Percentiles rank a stretch among this genome's conserved stretches.
phyloP scores from a whole-genome alignment of 1,140 invertebrate species.

The Aphidius gifuensis region DNA sequence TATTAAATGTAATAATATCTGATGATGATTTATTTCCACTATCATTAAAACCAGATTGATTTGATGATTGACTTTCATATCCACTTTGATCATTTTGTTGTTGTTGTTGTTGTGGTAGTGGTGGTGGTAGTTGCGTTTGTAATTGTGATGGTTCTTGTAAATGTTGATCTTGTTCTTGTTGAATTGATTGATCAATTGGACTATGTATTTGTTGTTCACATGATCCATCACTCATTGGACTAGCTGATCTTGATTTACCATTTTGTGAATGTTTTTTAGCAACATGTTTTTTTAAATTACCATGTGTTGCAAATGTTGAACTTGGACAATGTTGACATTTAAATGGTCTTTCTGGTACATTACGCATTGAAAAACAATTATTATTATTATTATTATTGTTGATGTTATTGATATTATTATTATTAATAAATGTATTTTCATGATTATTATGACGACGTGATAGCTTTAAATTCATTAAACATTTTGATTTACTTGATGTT shows the following conservation, averaged over 20 bases:
- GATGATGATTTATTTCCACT: conserved; percentile 30
- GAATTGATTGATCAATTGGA: conserved; percentile 19
- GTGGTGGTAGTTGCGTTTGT: conserved; percentile 1
- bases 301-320: conserved; percentile 79
- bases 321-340: conserved; percentile 82
- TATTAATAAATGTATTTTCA: conserved; percentile 19
- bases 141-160: conserved; percentile 14
- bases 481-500: conserved; percentile 65
- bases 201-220: conserved; percentile 35
- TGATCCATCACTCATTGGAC: conserved; percentile 36
- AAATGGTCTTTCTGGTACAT: conserved; percentile 76
- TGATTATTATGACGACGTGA: conserved; percentile 20
- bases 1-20: background rate
- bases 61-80: conserved; percentile 52
- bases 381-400: conserved; percentile 33
- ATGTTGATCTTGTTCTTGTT: too few relatives aligned
- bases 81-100: conserved; percentile 49
- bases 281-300: conserved; percentile 76
- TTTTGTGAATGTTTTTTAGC: conserved; percentile 64
- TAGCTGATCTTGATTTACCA: conserved; percentile 40
- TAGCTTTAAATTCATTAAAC: conserved; percentile 32
- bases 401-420: background rate
- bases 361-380: conserved; percentile 59
- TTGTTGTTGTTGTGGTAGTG: conserved; percentile 24
- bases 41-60: conserved; percentile 33